Evolutionary conservation across 2,888 invertebrate genomes (phyloP).

Genomic region (Tinea trinotella): DNA sequence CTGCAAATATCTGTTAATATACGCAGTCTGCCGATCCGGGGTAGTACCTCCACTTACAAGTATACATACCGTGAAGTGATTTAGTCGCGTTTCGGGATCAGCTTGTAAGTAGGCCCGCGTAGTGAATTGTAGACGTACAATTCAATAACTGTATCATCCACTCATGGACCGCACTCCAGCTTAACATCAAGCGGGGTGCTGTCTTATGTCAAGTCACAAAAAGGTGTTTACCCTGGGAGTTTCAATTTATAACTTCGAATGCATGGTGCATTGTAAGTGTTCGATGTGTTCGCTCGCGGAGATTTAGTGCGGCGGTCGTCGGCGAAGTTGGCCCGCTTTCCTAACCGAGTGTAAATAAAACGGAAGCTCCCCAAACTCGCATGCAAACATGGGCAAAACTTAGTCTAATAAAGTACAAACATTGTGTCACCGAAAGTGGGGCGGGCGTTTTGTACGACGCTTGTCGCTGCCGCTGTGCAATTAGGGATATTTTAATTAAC

Average conservation of each 20-base stretch:
- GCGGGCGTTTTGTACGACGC: not conserved
- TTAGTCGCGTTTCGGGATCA: too few species aligned
- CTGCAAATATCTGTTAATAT: too few species aligned
- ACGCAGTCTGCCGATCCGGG: too few species aligned
- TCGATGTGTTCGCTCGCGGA: not conserved
- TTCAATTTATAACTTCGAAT: conserved; percentile 1
- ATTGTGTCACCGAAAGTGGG: conserved; percentile 33
- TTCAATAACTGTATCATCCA: too few species aligned
- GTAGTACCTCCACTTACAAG: too few species aligned
- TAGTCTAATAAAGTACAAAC: conserved; percentile 62
- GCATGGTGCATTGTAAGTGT: not conserved
- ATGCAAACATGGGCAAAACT: conserved; percentile 53
- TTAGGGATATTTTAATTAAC: conserved; percentile 60
- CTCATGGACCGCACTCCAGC: too few species aligned
- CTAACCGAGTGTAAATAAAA: conserved; percentile 36
- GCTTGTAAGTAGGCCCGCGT: too few species aligned
- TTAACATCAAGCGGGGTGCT: too few species aligned
- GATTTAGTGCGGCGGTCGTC: not conserved
- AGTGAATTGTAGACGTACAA: too few species aligned
- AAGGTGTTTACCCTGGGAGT: not conserved
- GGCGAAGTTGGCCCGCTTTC: not conserved
- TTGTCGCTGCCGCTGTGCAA: conserved; percentile 35
- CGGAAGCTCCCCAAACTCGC: conserved; percentile 38
- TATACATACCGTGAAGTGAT: too few species aligned
- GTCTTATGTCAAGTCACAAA: too few species aligned